Conservation (phyloP, 2,888 invertebrate genomes). For the Xanthostigma xanthostigma region DNA sequence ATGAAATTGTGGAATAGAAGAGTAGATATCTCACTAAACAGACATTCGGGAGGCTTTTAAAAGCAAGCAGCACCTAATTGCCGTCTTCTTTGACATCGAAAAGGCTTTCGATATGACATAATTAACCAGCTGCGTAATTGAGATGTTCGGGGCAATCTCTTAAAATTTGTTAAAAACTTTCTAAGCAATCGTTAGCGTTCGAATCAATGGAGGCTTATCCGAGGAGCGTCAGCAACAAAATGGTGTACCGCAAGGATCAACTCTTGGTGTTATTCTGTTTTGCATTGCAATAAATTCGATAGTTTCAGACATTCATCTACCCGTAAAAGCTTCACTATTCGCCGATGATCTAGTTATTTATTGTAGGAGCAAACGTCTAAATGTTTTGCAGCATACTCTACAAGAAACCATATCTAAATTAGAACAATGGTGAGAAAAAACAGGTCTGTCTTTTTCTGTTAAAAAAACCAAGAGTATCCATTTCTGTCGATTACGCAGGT, state of each 20-base stretch:
- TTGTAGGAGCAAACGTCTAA: no score
- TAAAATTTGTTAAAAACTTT: no score
- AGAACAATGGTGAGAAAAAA: no score
- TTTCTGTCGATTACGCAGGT: no score
- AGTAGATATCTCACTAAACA: no score
- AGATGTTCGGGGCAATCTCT: not conserved
- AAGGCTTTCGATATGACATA: slow-evolving; percentile 8
- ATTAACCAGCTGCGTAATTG: slow-evolving; percentile 6
- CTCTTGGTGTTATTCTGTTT: not conserved
- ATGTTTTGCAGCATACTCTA: no score
- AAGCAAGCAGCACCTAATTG: slow-evolving; percentile 9
- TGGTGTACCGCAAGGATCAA: not conserved
- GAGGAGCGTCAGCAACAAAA: not conserved
- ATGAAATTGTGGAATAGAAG: no score
- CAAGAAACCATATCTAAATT: no score
- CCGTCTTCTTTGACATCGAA: slow-evolving; percentile 9
- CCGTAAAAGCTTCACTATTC: not conserved
- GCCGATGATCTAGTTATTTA: not conserved
- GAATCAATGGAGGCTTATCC: not conserved
- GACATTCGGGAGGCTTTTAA: slow-evolving; percentile 8
- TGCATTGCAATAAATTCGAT: no score
- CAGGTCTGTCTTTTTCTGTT: no score
- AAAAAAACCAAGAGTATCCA: no score
- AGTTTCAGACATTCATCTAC: no score
- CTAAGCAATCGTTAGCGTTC: not conserved